Evolutionary conservation across 2,888 invertebrate species (phyloP), one percentile per base, ranked within the genome.

Genomic region (Invenusta paracnida): DNA sequence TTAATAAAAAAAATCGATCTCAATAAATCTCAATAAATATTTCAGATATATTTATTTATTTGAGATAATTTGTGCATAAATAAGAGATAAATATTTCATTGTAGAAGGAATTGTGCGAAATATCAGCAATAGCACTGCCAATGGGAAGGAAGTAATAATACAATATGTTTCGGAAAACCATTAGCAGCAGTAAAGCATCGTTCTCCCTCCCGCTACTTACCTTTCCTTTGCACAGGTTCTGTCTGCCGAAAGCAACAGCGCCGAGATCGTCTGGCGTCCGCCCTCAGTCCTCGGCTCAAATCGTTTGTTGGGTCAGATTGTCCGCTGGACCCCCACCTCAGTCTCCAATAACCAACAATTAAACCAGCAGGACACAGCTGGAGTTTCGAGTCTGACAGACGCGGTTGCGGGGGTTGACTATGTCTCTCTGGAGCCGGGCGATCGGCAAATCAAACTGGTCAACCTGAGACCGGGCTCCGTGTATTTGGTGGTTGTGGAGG

Each of bases 251-350:
- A 88, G 89, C 30, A 89, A 90, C 30, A 89, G 90, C 23, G 86
- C 91, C 83, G 89, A 89, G 30, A 82, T 91, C 28, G 88, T 87
- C 23, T 92, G 91, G 91, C 89, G 89, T 0, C 89, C 90, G n/a
- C 89, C 91, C 0, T 88, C 89, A 82, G 91, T 91, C 23, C 89
- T 90, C 87, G 91, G 91, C 5, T 90, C 91, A 17, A 91, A 91
- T 87, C 89, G 90, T 83, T 89, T 91, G 11, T 89, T 89, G 79
- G 90, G 90, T 29, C 90, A 90, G 67, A 89, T 91, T 30, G 89
- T 92, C 11, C 89, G 91, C 2, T 92, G 91, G 91, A 88, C 89
- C 23, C 48, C 48, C 5, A 73, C 2, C 73, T 48, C 48, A 48
- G 89, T 86, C 88, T 30, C 31, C n/a, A 79, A 73, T 5, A 25